A percentile compares a stretch with the other conserved stretches of the same genome.
Evolutionary conservation across 2,888 invertebrate species (phyloP).

Genomic region (Lomographa bimaculata): DNA sequence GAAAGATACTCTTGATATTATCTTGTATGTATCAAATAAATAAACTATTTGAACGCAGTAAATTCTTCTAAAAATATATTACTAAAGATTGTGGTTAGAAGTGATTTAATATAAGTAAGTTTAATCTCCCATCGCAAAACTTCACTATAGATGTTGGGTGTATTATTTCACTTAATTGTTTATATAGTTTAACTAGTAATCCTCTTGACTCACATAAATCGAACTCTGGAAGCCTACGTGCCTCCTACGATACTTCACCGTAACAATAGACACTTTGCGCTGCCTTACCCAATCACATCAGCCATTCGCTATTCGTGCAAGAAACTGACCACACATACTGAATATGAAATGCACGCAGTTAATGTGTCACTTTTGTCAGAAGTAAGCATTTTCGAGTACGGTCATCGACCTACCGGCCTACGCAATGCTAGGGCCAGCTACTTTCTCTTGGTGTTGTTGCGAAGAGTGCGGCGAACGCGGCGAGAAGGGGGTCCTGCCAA

Average conservation of each 20-base stretch:
- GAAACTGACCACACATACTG: conserved; percentile 77
- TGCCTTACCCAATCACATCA: conserved; percentile 64
- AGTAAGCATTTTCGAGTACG: conserved; percentile 80
- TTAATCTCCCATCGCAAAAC: too few relatives aligned
- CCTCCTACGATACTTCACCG: conserved; percentile 36
- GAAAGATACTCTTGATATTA: too few relatives aligned
- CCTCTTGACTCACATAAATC: conserved; percentile 19
- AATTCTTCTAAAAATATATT: too few relatives aligned
- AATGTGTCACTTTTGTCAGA: conserved; percentile 81
- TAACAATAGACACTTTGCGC: conserved; percentile 49
- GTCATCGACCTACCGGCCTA: conserved; percentile 81
- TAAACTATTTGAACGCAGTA: too few relatives aligned
- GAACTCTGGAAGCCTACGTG: conserved; percentile 38
- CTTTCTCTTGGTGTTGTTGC: conserved; percentile 75
- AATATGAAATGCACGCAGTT: conserved; percentile 77
- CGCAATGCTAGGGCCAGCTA: conserved; percentile 82
- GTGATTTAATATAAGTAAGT: too few relatives aligned
- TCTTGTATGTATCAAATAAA: too few relatives aligned
- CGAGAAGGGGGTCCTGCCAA: conserved; percentile 78
- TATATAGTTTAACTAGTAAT: too few relatives aligned
- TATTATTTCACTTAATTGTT: too few relatives aligned
- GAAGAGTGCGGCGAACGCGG: conserved; percentile 59
- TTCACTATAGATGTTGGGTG: too few relatives aligned
- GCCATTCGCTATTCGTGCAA: conserved; percentile 66
- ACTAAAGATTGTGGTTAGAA: too few relatives aligned